These are phyloP conservation scores for Eudasyphora cyanicolor DNA, from an alignment of 2,888 invertebrate genomes.

Conservation along the genomic window DNA sequence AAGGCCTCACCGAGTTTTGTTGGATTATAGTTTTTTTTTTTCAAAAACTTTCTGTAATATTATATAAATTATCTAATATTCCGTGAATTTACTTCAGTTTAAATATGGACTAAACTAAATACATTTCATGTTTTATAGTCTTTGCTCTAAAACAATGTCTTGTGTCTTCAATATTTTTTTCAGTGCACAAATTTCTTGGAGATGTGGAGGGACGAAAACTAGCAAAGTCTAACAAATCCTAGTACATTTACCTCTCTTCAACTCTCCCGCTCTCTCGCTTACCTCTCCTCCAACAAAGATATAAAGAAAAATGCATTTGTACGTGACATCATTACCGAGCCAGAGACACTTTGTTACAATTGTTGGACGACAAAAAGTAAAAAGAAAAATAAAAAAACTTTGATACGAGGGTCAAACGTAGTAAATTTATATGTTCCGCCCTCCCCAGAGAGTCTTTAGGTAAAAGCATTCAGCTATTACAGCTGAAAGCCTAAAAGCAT, in stretches of 20 bases:
- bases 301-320: constrained; percentile 59
- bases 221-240: not conserved
- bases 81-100: too few relatives aligned
- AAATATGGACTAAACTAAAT: too few relatives aligned
- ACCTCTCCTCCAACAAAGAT: not conserved
- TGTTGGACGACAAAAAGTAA: not conserved
- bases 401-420: constrained; percentile 19
- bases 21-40: too few relatives aligned
- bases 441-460: not conserved
- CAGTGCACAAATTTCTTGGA: too few relatives aligned
- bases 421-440: not conserved
- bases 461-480: not conserved
- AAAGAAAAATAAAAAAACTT: too few relatives aligned
- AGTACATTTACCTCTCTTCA: too few relatives aligned
- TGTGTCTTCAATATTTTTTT: too few relatives aligned
- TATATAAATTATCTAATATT: too few relatives aligned
- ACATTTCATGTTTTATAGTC: too few relatives aligned
- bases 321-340: constrained; percentile 60
- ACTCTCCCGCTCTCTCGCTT: not conserved
- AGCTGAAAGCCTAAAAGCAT: not conserved
- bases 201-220: not conserved
- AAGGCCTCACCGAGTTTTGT: too few relatives aligned
- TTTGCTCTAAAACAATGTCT: too few relatives aligned
- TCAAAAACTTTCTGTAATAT: too few relatives aligned
- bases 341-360: constrained; percentile 3